phyloP scores from a whole-genome alignment of 1,140 invertebrate genomes.

The Pectinophora gossypiella region DNA sequence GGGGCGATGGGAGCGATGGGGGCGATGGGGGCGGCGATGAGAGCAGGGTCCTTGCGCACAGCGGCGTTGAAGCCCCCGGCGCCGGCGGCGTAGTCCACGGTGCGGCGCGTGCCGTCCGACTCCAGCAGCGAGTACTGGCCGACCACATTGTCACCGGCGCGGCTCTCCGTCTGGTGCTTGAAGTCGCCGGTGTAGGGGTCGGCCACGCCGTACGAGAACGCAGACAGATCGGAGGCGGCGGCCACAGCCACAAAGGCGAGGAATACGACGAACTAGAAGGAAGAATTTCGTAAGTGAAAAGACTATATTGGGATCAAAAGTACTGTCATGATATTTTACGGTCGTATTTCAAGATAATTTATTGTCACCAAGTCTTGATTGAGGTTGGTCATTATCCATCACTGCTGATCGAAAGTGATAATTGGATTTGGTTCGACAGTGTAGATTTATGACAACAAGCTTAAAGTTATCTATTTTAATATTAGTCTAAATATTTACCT shows the following conservation, averaged over 20 bases:
- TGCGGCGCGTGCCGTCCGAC: slow-evolving; percentile 50
- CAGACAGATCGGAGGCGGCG: slow-evolving; percentile 11
- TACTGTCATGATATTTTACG: background rate
- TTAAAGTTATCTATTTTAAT: too few species aligned
- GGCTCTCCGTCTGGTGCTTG: slow-evolving; percentile 58
- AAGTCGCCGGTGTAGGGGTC: slow-evolving; percentile 49
- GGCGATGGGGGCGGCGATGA: slow-evolving; percentile 7
- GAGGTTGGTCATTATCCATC: too few species aligned
- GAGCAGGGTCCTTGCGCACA: slow-evolving; percentile 11
- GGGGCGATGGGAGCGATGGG: background rate
- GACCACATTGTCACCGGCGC: slow-evolving; percentile 68
- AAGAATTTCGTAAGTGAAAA: background rate
- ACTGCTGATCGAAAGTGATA: too few species aligned
- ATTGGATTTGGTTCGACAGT: too few species aligned
- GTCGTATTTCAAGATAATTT: too few species aligned
- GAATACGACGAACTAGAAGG: slow-evolving; percentile 12
- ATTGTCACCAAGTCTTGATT: too few species aligned
- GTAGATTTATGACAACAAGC: too few species aligned
- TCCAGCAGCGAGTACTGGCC: slow-evolving; percentile 66
- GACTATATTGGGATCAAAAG: background rate
- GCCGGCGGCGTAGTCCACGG: slow-evolving; percentile 13
- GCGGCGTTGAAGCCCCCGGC: slow-evolving; percentile 13
- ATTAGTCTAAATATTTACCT: slow-evolving; percentile 4
- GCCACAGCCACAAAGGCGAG: slow-evolving; percentile 12
- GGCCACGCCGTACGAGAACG: slow-evolving; percentile 66